Base-by-base conservation (phyloP, 2,888 invertebrate species). In the Germaria angustata region DNA sequence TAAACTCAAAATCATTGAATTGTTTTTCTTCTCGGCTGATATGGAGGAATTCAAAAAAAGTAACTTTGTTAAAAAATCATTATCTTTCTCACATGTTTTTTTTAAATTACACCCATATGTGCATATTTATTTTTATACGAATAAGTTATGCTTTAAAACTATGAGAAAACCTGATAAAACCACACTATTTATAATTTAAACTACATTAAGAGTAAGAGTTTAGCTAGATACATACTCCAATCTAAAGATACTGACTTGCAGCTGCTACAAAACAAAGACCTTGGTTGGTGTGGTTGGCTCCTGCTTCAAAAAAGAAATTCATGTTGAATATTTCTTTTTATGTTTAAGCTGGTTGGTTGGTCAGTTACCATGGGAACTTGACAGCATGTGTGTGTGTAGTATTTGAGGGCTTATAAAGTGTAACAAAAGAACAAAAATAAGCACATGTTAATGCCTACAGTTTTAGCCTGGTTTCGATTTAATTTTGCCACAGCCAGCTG, bases 391-490 rank as follows among this genome's bases (percentile, higher is more conserved):
- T 61, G 41, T 36, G 28, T 69, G 9, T 4, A 44, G 15, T 46
- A 49, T 53, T 41, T 69, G 46, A 59, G 46, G 34, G 57, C 28
- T 55, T 41, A 69, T 68, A 59, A 76, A 51, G 59, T 59, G 28
- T 24, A 63, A 49, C 24, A 28, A 66, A 68, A 46, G 49, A 28
- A 51, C 5, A 20, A 11, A 53, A 53, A 53, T n/a, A 53, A 63
- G 20, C 55, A 65, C 65, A 72, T 57, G 63, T 78, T 78, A 53
- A 61, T 72, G 72, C 51, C 66, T 77, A 57, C 68, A 77, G 39
- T 78, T 78, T 75, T 82, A 82, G 78, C 81, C 81, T 82, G 81
- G 78, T 82, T 82, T 82, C 44, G 51, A 68, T 82, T 65, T 32
- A 49, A 57, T 63, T 36, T 69, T 55, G 28, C 20, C 22, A 36